A percentile compares a stretch with the other conserved stretches of the same genome.
phyloP scores from a whole-genome alignment of 2,113 vertebrate genomes.

The Xenopus laevis region DNA sequence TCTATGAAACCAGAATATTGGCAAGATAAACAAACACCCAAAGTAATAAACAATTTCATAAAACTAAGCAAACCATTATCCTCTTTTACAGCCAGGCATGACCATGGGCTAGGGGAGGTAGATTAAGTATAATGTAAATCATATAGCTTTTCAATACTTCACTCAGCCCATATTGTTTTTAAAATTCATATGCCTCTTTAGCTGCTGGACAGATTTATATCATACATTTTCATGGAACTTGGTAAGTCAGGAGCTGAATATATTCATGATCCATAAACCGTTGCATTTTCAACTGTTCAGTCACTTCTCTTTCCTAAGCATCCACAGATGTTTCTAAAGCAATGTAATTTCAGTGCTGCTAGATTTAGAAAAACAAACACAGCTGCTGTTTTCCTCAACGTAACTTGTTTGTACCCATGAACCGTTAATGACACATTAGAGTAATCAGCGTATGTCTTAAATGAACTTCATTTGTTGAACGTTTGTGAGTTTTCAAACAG shows the following conservation, averaged over 20 bases:
- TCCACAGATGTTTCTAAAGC: conserved; percentile 38
- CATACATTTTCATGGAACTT: not conserved
- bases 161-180: not conserved
- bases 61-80: too few species aligned
- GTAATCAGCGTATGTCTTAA: conserved; percentile 17
- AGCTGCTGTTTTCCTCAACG: conserved; percentile 33
- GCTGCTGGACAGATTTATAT: conserved; percentile 14
- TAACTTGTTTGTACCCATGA: conserved; percentile 24
- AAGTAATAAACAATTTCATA: too few species aligned
- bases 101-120: too few species aligned
- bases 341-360: conserved; percentile 28
- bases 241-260: conserved; percentile 15
- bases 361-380: conserved; percentile 34
- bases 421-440: conserved; percentile 28
- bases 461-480: conserved; percentile 18
- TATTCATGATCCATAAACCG: conserved; percentile 24
- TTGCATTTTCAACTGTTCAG: not conserved
- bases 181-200: conserved; percentile 15
- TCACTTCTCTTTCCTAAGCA: conserved; percentile 3
- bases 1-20: too few species aligned
- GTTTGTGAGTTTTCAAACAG: not conserved
- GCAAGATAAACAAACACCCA: too few species aligned
- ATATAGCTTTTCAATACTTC: too few species aligned
- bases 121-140: too few species aligned
- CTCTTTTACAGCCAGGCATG: too few species aligned